Conservation (phyloP, 2,113 vertebrate species). For the Parotia lawesii region DNA sequence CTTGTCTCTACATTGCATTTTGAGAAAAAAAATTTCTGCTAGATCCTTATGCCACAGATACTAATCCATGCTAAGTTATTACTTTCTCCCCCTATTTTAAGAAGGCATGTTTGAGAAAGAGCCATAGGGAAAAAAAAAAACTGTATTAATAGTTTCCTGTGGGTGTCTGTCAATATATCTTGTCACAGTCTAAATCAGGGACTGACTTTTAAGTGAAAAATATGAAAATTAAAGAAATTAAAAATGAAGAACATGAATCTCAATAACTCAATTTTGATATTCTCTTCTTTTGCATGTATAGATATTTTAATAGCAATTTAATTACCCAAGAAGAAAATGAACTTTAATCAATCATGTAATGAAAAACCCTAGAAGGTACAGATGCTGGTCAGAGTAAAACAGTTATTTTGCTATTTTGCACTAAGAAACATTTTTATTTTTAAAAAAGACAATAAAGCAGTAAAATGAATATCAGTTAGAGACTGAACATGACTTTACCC, state of each 20-base stretch:
- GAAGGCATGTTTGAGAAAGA: neutral
- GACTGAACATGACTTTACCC: neutral
- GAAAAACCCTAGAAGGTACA: neutral
- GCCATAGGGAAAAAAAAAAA: neutral
- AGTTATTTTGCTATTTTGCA: neutral
- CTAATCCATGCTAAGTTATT: neutral
- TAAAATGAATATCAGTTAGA: neutral
- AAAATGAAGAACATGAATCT: neutral
- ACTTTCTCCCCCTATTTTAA: neutral
- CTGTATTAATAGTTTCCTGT: slow-evolving; percentile 17
- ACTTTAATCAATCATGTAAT: neutral
- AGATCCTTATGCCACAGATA: neutral
- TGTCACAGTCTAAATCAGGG: neutral
- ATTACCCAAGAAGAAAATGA: neutral
- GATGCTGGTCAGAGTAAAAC: neutral
- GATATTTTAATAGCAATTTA: neutral
- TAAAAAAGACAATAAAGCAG: neutral
- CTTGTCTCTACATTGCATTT: neutral
- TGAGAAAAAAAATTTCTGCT: neutral
- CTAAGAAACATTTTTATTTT: neutral
- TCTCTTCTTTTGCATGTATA: neutral
- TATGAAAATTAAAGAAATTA: neutral
- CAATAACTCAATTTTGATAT: neutral
- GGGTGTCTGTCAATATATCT: slow-evolving; percentile 5
- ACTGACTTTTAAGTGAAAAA: neutral